Evolutionary conservation across 2,888 invertebrate species (phyloP).

Genomic region (Cheilosia grossa): DNA sequence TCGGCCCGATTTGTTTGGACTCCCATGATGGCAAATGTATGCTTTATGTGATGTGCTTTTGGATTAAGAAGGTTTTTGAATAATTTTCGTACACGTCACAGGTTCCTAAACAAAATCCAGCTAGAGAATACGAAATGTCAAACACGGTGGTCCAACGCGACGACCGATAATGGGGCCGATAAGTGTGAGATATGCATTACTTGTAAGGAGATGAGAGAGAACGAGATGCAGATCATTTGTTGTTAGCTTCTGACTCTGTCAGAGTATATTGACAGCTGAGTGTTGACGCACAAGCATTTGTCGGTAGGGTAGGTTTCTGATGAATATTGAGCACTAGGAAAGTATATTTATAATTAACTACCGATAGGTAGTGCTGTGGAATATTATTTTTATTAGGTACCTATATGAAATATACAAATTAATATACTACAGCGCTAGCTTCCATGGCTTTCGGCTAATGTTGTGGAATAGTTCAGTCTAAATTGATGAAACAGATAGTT

Average conservation of each 20-base stretch:
- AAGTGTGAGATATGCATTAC: conserved; percentile 19
- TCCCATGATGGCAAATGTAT: conserved; percentile 42
- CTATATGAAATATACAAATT: too few relatives aligned
- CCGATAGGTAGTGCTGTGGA: background rate
- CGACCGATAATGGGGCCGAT: conserved; percentile 20
- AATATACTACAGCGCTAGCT: too few relatives aligned
- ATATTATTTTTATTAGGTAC: too few relatives aligned
- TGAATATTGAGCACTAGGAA: background rate
- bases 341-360: too few relatives aligned
- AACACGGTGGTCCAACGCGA: conserved; percentile 37
- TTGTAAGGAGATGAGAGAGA: background rate
- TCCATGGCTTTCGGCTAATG: too few relatives aligned
- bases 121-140: conserved; percentile 34
- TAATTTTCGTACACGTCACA: conserved; percentile 64
- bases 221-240: conserved; percentile 44
- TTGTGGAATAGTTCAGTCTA: too few relatives aligned
- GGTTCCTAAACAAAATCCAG: conserved; percentile 41
- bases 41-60: conserved; percentile 57
- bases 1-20: background rate
- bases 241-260: conserved; percentile 27
- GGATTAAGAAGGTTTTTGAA: conserved; percentile 8
- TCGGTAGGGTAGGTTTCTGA: conserved; percentile 11
- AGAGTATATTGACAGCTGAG: background rate
- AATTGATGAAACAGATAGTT: too few relatives aligned
- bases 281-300: background rate